Evolutionary conservation across 1,140 invertebrate genomes (phyloP).

Genomic region (Pygmarrhopalites habei): DNA sequence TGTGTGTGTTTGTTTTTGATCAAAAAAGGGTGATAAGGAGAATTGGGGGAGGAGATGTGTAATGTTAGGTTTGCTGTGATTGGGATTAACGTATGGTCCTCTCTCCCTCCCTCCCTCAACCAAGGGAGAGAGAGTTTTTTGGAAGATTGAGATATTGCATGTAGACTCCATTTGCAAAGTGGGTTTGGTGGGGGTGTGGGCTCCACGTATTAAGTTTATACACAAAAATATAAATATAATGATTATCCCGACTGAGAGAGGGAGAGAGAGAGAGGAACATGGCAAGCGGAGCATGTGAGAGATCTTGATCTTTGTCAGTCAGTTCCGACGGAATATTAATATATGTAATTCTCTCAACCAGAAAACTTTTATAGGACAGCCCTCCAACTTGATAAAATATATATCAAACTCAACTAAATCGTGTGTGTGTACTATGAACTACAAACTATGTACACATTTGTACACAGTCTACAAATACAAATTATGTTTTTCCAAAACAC

Average conservation of each 20-base stretch:
- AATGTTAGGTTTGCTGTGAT: no score
- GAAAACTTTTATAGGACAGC: no score
- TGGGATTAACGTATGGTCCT: no score
- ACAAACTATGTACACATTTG: no score
- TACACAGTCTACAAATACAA: no score
- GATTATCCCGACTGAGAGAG: neutral
- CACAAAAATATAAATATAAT: neutral
- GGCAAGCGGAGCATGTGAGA: neutral
- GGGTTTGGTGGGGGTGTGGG: neutral
- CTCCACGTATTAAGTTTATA: neutral
- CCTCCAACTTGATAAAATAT: no score
- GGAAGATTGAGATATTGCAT: conserved; percentile 14
- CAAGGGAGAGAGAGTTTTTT: neutral
- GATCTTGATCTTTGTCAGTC: no score
- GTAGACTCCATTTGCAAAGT: neutral
- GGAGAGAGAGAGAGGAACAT: neutral
- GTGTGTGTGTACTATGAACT: no score
- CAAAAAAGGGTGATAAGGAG: neutral
- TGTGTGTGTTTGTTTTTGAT: neutral
- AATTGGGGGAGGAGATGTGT: neutral
- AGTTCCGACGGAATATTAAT: conserved; percentile 11
- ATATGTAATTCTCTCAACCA: neutral
- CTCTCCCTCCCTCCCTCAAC: neutral
- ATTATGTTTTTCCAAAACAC: no score
- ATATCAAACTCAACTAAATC: no score